A percentile compares a stretch with the other conserved stretches of the same genome.
Conservation (phyloP, 2,888 invertebrate species). For the Coecobrya sp. region DNA sequence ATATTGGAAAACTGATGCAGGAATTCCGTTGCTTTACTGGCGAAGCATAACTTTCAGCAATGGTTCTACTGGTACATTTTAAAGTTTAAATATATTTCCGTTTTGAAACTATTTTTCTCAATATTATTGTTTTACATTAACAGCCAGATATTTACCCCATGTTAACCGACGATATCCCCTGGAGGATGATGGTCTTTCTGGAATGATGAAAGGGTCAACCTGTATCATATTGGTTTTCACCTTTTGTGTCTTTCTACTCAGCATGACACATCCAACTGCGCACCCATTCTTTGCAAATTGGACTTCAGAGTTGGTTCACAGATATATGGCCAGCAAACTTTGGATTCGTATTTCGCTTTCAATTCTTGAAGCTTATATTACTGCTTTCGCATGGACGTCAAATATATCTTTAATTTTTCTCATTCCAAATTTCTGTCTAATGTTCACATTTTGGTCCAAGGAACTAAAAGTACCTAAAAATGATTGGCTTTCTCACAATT, state of each 20-base stretch:
- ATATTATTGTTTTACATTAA: no score
- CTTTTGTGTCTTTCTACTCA: conserved; percentile 36
- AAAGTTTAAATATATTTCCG: not conserved
- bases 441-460: conserved; percentile 55
- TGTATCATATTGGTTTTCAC: conserved; percentile 6
- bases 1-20: not conserved
- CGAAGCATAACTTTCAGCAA: conserved; percentile 7
- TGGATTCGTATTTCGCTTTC: not conserved
- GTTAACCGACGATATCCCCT: conserved; percentile 12
- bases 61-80: not conserved
- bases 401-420: not conserved
- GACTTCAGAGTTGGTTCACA: not conserved
- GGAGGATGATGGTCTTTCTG: conserved; percentile 31
- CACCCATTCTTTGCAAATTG: conserved; percentile 56
- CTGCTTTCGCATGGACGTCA: conserved; percentile 38
- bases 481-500: not conserved
- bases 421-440: conserved; percentile 14
- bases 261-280: not conserved
- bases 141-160: conserved; percentile 12
- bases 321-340: not conserved
- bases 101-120: no score
- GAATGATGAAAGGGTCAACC: conserved; percentile 10
- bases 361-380: conserved; percentile 50
- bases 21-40: not conserved
- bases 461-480: not conserved